These are phyloP conservation scores for Acholoe squamosa DNA, from an alignment of 2,888 invertebrate genomes.

Conservation along the genomic window DNA sequence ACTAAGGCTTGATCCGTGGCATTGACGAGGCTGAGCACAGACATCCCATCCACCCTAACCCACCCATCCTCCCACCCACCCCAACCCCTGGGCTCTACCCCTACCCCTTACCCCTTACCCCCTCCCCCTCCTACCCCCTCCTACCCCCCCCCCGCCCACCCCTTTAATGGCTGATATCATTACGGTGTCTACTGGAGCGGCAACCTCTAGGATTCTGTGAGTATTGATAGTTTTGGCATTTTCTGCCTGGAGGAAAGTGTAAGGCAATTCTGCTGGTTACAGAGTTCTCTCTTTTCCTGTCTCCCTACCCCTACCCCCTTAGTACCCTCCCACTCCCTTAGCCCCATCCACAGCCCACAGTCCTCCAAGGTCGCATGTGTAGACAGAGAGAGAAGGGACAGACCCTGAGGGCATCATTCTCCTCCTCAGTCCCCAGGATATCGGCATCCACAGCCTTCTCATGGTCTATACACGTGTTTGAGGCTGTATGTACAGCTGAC, in stretches of 20 bases:
- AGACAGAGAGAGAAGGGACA: too few relatives aligned
- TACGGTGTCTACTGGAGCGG: background rate
- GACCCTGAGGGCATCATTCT: too few relatives aligned
- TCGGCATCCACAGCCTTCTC: too few relatives aligned
- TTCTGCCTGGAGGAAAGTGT: background rate
- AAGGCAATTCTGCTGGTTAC: background rate
- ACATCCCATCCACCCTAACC: background rate
- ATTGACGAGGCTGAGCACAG: background rate
- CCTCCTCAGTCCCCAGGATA: too few relatives aligned
- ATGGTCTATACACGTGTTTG: too few relatives aligned
- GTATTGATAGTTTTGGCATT: conserved; percentile 18
- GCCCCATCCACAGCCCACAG: too few relatives aligned
- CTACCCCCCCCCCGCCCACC: background rate
- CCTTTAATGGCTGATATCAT: conserved; percentile 26
- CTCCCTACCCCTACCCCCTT: background rate
- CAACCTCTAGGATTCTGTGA: background rate
- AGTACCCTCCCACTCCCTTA: background rate
- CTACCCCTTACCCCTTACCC: background rate
- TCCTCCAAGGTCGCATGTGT: too few relatives aligned
- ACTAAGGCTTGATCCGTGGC: conserved; percentile 17
- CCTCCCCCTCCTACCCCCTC: background rate
- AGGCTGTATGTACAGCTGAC: too few relatives aligned
- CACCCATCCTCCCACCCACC: too few relatives aligned
- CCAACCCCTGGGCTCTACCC: background rate
- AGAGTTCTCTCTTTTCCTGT: background rate